These are phyloP conservation scores for Pocillopora grandis DNA, from an alignment of 92 coral and sea anemone species.

Conservation along the genomic window DNA sequence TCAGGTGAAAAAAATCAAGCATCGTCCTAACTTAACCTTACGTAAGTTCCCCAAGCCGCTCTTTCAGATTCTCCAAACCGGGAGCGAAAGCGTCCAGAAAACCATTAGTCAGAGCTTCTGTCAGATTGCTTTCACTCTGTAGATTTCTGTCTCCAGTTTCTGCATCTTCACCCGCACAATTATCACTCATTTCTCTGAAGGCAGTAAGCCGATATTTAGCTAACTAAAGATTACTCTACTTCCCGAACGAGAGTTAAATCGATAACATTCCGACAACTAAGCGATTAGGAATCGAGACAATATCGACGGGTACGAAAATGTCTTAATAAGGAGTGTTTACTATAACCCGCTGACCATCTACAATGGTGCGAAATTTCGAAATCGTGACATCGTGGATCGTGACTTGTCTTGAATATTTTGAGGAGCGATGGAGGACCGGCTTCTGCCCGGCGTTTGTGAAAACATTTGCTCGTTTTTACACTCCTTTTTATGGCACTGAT, in stretches of 20 bases:
- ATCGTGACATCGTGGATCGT: slow-evolving; percentile 31
- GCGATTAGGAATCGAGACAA: slow-evolving; percentile 10
- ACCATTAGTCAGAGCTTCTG: slow-evolving; percentile 74
- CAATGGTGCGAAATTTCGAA: slow-evolving; percentile 44
- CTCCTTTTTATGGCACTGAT: slow-evolving; percentile 33
- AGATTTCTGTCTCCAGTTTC: background rate
- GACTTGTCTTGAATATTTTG: slow-evolving; percentile 8
- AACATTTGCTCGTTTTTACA: background rate
- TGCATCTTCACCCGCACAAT: background rate
- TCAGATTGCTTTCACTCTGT: slow-evolving; percentile 46
- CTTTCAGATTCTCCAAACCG: slow-evolving; percentile 73
- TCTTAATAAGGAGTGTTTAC: slow-evolving; percentile 44
- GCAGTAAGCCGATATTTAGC: background rate
- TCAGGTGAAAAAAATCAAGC: background rate
- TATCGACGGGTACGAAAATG: slow-evolving; percentile 25
- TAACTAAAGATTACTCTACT: too few species aligned
- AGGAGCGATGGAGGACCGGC: slow-evolving; percentile 16
- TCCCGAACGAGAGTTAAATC: background rate
- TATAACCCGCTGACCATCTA: slow-evolving; percentile 46
- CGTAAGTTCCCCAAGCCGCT: slow-evolving; percentile 81
- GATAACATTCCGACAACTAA: background rate
- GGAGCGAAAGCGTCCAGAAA: slow-evolving; percentile 80
- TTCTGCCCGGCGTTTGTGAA: background rate
- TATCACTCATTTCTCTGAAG: slow-evolving; percentile 1
- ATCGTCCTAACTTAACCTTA: slow-evolving; percentile 35